phyloP scores from a whole-genome alignment of 2,113 vertebrate species.

The Alouatta palliata region DNA sequence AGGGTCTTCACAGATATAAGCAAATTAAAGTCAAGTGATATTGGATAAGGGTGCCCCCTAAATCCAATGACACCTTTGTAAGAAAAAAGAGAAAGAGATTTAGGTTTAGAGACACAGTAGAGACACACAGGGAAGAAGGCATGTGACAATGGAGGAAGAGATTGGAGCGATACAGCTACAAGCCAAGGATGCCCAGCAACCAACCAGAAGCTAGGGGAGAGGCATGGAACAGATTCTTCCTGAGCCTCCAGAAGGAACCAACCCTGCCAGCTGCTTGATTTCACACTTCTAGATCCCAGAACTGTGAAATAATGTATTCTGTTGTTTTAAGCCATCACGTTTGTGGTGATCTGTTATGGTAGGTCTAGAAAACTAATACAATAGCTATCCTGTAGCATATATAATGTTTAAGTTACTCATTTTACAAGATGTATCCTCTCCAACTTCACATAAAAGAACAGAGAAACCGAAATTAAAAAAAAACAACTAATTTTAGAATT shows the following conservation, averaged over 20 bases:
- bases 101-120: neutral
- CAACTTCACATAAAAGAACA: neutral
- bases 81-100: neutral
- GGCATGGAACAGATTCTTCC: neutral
- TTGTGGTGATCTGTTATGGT: neutral
- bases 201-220: neutral
- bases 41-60: neutral
- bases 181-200: neutral
- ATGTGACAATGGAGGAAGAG: neutral
- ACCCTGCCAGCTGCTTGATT: neutral
- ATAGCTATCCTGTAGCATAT: no score
- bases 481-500: neutral
- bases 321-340: neutral
- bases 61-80: neutral
- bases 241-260: neutral
- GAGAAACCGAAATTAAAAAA: neutral
- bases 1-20: neutral
- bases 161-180: neutral
- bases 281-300: neutral
- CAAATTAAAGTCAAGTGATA: neutral
- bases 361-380: neutral
- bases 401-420: neutral
- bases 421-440: neutral
- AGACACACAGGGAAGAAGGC: neutral
- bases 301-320: neutral